Percentiles rank a stretch among this genome's conserved stretches.
These are phyloP conservation scores for Subacronicta megacephala DNA, from an alignment of 2,888 invertebrate species.

Conservation along the genomic window DNA sequence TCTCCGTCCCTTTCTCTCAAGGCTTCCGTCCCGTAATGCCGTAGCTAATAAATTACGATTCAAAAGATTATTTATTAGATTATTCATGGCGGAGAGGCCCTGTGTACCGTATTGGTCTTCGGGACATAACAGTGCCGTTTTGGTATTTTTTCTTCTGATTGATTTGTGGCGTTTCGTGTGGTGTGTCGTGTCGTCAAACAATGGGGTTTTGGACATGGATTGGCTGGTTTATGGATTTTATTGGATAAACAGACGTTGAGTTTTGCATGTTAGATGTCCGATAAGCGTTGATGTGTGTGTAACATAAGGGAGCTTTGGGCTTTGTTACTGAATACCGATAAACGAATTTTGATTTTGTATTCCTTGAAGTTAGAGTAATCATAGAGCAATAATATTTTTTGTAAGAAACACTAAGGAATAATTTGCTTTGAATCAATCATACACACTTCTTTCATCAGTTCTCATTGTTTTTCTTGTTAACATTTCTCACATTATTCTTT, in stretches of 20 bases:
- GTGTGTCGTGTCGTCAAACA: conserved; percentile 54
- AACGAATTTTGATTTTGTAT: background rate
- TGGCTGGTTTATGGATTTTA: conserved; percentile 55
- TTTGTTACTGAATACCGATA: background rate
- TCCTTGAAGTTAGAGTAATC: background rate
- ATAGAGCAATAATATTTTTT: too few relatives aligned
- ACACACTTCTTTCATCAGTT: too few relatives aligned
- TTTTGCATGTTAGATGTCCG: conserved; percentile 50
- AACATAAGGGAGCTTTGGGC: conserved; percentile 10
- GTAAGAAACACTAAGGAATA: too few relatives aligned
- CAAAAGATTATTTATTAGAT: conserved; percentile 89
- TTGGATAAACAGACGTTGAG: conserved; percentile 36
- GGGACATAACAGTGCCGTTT: conserved; percentile 76
- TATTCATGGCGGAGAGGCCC: conserved; percentile 82
- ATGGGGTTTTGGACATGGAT: conserved; percentile 46
- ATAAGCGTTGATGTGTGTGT: conserved; percentile 38
- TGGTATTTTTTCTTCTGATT: conserved; percentile 74
- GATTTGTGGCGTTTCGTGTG: conserved; percentile 77
- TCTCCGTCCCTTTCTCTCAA: conserved; percentile 67
- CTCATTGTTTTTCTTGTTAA: too few relatives aligned
- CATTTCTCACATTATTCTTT: too few relatives aligned
- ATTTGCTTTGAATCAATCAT: too few relatives aligned
- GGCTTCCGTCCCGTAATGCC: conserved; percentile 86
- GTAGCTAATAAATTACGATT: conserved; percentile 86
- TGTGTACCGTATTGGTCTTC: conserved; percentile 86